Evolutionary conservation across 2,113 vertebrate species (phyloP).

Genomic region (Pionites leucogaster): DNA sequence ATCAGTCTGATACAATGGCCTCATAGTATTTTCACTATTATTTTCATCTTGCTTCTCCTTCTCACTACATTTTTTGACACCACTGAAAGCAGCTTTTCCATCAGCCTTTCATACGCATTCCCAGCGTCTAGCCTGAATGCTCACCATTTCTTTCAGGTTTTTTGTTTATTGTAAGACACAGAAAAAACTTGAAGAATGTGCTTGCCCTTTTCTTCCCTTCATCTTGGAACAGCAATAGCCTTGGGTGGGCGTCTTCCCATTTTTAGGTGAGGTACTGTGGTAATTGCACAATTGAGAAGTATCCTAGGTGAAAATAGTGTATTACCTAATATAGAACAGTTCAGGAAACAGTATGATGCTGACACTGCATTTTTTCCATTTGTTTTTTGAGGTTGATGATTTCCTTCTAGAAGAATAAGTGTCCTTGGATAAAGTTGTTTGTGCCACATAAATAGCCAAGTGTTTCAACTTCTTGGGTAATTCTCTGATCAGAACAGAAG

Average conservation of each 20-base stretch:
- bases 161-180: not conserved
- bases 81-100: not conserved
- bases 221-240: not conserved
- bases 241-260: not conserved
- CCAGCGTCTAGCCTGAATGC: not conserved
- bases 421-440: slow-evolving; percentile 17
- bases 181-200: not conserved
- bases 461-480: not conserved
- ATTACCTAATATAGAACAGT: slow-evolving; percentile 36
- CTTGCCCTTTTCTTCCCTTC: not conserved
- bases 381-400: not conserved
- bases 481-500: slow-evolving; percentile 4
- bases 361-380: slow-evolving; percentile 22
- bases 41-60: not conserved
- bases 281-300: slow-evolving; percentile 15
- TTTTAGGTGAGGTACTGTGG: slow-evolving; percentile 8
- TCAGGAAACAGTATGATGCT: slow-evolving; percentile 35
- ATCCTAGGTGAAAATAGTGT: not conserved
- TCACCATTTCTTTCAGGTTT: not conserved
- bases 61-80: not conserved
- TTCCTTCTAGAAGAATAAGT: not conserved
- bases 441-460: not conserved
- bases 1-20: not conserved
- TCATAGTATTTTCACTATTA: not conserved
- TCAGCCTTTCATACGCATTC: not conserved